Evolutionary conservation across 1,140 invertebrate species (phyloP).

Genomic region (fruit fly (Drosophila melanogaster)): DNA sequence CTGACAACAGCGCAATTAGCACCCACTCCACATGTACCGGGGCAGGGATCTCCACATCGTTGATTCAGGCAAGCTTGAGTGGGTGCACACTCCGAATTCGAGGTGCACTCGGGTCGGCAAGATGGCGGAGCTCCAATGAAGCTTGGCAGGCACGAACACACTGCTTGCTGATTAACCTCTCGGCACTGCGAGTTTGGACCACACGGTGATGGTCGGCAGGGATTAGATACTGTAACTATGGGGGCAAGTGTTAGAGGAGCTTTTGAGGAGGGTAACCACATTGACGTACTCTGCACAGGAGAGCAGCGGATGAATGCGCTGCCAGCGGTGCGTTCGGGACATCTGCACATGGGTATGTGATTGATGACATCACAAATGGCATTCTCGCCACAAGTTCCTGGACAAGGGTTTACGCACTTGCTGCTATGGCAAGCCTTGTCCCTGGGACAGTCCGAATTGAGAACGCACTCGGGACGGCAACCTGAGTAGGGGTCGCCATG

Average conservation of each 20-base stretch:
- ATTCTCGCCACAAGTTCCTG: conserved; percentile 91
- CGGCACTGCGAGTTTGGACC: conserved; percentile 92
- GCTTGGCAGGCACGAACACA: conserved; percentile 88
- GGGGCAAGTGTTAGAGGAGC: conserved; percentile 79
- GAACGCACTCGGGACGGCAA: conserved; percentile 93
- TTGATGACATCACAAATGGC: conserved; percentile 91
- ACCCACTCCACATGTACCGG: conserved; percentile 90
- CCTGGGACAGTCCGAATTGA: conserved; percentile 91
- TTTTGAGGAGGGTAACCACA: conserved; percentile 60
- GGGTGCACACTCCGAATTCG: conserved; percentile 89
- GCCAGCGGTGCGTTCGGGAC: conserved; percentile 90
- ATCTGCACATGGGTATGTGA: conserved; percentile 91
- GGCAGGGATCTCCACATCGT: conserved; percentile 91
- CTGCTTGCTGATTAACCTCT: conserved; percentile 87
- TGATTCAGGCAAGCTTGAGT: conserved; percentile 89
- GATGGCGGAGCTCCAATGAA: conserved; percentile 89
- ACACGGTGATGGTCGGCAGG: conserved; percentile 92
- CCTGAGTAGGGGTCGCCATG: conserved; percentile 93
- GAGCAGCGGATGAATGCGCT: conserved; percentile 87
- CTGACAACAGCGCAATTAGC: conserved; percentile 92
- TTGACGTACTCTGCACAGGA: conserved; percentile 85
- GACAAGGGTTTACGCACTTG: conserved; percentile 92
- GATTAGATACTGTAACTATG: conserved; percentile 85
- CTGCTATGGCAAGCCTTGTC: conserved; percentile 91
- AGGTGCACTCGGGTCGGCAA: conserved; percentile 90